Base-by-base conservation (phyloP, 2,888 invertebrate genomes). In the Parochlus steinenii region DNA sequence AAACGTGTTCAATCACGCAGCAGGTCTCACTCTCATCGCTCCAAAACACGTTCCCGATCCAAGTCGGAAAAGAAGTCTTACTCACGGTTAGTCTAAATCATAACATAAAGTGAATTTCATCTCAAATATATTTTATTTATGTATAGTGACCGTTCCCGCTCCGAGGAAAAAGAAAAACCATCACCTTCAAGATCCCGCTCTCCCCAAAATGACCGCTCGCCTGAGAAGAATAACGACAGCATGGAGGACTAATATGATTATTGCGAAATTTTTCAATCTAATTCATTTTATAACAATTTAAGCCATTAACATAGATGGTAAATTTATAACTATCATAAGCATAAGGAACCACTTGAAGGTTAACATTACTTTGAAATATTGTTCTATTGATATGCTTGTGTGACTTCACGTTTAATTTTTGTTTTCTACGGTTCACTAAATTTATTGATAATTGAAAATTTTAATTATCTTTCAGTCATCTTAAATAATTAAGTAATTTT, bases 91-190 rank as follows among this genome's bases (percentile, higher is more conserved):
- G 49, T 42, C 33, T 31, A 19, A 10, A 20, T 54, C 53, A 27
- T 41, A 31, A 23, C 46, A 47, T 5, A 52, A 55, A 49, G 59
- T 59, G 61, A 61, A 51, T 61, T 60, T 61, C 33, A 23, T 54
- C 56, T 55, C 56, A 58, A 51, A 45, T 55, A 56, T 55, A 56
- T 55, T n/a, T n/a, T n/a, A n/a, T n/a, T n/a, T 33, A 29, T 40
- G 51, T 49, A 22, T 45, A 74, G 74, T 57, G 73, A 74, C 48
- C 67, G 74, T 39, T 78, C 78, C 38, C 69, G 69, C 31, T 77
- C 76, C 20, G 64, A 63, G 46, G 76, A 76, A 54, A 77, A 77
- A 54, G 72, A 68, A 30, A 47, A 49, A 59, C 57, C 43, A 52
- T 53, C 36, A 58, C 58, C 45, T 6, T 70, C 69, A 24, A 54